These are phyloP conservation scores for Rallus crepitans DNA, from an alignment of 2,797 vertebrate genomes.

Conservation along the genomic window DNA sequence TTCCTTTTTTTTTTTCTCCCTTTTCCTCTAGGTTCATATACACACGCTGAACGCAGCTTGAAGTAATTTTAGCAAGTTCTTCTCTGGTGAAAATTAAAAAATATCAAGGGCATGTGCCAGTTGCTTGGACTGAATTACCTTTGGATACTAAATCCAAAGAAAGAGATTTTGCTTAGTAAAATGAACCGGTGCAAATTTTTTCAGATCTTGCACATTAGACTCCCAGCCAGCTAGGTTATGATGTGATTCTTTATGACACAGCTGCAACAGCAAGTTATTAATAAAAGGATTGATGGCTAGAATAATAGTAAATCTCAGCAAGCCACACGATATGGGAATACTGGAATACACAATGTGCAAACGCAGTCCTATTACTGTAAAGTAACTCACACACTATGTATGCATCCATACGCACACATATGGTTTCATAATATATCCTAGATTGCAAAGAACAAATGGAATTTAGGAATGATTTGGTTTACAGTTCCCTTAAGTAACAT, in stretches of 20 bases:
- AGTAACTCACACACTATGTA: not conserved
- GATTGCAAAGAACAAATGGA: conserved; percentile 73
- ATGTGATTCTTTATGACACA: not conserved
- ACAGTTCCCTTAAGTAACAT: conserved; percentile 83
- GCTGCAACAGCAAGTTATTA: not conserved
- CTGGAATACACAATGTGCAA: not conserved
- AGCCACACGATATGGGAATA: not conserved
- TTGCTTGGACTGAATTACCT: conserved; percentile 34
- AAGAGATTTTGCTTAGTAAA: conserved; percentile 14
- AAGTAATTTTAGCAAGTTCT: conserved; percentile 43
- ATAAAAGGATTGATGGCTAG: not conserved
- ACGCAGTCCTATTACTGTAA: not conserved
- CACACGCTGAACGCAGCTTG: not conserved
- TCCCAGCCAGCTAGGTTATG: not conserved
- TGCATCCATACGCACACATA: conserved; percentile 47
- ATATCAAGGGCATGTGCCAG: conserved; percentile 10
- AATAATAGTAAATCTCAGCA: not conserved
- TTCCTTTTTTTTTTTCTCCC: not conserved
- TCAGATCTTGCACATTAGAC: not conserved
- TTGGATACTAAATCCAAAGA: not conserved
- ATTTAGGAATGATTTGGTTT: conserved; percentile 80
- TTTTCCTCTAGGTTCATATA: not conserved
- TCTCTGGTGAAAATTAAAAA: conserved; percentile 16
- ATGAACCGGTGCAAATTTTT: not conserved
- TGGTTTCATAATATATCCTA: conserved; percentile 76